phyloP scores from a whole-genome alignment of 2,113 vertebrate genomes.

The Chaetodon auriga region DNA sequence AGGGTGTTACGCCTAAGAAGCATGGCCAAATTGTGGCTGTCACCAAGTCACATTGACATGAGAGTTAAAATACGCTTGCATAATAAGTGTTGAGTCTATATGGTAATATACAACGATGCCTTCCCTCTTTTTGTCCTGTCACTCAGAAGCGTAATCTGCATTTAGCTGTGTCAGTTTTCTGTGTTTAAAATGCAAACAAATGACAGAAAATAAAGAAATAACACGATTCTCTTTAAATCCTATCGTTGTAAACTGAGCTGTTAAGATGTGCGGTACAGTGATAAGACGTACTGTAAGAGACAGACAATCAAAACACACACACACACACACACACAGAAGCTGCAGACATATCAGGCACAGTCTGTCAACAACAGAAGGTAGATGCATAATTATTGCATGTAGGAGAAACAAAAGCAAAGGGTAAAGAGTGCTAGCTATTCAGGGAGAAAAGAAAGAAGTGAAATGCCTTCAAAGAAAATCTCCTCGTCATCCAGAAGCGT shows the following conservation, averaged over 20 bases:
- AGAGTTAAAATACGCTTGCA: too few relatives aligned
- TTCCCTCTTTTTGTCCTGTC: background rate
- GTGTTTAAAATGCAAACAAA: background rate
- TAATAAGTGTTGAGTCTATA: too few relatives aligned
- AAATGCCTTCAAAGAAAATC: background rate
- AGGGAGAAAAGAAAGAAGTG: background rate
- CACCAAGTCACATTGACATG: slow-evolving; percentile 15
- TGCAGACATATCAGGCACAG: background rate
- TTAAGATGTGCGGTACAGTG: background rate
- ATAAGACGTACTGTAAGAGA: background rate
- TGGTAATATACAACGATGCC: too few relatives aligned
- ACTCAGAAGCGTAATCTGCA: background rate
- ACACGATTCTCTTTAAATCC: background rate
- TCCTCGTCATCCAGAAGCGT: background rate
- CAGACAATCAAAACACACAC: background rate
- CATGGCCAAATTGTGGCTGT: background rate
- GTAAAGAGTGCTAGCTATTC: background rate
- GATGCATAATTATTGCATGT: background rate
- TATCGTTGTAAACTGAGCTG: background rate
- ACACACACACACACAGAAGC: background rate
- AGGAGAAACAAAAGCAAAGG: background rate
- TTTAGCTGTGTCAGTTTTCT: background rate
- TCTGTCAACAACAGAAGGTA: background rate
- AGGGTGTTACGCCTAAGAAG: background rate
- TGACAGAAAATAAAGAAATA: background rate